Evolutionary conservation across 2,113 vertebrate species (phyloP).

Genomic region (Chrysemys picta): DNA sequence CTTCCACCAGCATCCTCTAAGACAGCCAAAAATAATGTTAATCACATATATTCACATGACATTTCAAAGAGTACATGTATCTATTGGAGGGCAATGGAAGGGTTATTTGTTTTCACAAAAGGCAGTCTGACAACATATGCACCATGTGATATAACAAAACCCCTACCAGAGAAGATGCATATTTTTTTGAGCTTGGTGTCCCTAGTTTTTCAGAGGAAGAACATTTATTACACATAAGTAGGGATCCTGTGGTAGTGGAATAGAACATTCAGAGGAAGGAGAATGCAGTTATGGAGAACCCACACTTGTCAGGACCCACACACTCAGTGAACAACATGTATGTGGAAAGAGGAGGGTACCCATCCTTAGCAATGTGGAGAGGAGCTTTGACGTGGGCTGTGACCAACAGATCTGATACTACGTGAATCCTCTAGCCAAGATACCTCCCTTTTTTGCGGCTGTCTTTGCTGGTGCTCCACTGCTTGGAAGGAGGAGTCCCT

Average conservation of each 20-base stretch:
- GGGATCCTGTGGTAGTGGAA: not conserved
- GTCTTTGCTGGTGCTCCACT: not conserved
- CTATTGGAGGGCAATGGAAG: not conserved
- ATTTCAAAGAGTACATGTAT: not conserved
- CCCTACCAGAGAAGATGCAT: not conserved
- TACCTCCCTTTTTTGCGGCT: not conserved
- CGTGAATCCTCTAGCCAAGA: not conserved
- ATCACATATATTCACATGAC: not conserved
- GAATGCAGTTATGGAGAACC: not conserved
- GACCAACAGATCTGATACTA: not conserved
- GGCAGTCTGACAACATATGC: rapidly evolving
- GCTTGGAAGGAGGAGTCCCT: not conserved
- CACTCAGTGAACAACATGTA: rapidly evolving
- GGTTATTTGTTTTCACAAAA: not conserved
- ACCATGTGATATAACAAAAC: not conserved
- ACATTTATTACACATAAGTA: not conserved
- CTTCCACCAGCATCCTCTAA: not conserved
- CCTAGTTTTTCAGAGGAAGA: not conserved
- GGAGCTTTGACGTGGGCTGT: not conserved
- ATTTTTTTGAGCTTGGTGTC: not conserved
- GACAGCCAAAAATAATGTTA: not conserved
- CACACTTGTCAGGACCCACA: not conserved
- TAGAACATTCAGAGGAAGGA: not conserved
- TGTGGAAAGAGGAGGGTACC: not conserved
- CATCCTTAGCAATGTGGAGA: not conserved